Evolutionary conservation across 2,888 invertebrate genomes (phyloP), one percentile per base, ranked within the genome.

Genomic region (Meghimatium bilineatum): DNA sequence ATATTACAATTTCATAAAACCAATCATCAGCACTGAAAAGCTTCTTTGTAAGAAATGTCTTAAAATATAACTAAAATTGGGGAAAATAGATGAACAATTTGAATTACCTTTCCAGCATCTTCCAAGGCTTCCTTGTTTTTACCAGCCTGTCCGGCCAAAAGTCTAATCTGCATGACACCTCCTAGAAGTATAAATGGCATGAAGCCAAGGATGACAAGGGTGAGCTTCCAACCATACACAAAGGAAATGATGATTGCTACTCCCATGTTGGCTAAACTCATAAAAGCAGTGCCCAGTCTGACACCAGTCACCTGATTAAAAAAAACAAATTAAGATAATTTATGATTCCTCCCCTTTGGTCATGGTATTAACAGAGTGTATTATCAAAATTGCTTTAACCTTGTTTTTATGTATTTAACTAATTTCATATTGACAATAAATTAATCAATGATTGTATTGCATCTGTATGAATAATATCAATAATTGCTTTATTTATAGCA

Each of bases 41-140:
- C n/a, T n/a, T n/a, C n/a, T n/a, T n/a, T n/a, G n/a, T n/a, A n/a
- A n/a, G n/a, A n/a, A n/a, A n/a, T n/a, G n/a, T n/a, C n/a, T n/a
- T n/a, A n/a, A n/a, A n/a, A n/a, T n/a, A n/a, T n/a, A n/a, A n/a
- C n/a, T n/a, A n/a, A n/a, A n/a, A n/a, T n/a, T n/a, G n/a, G n/a
- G n/a, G n/a, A n/a, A n/a, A n/a, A n/a, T n/a, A n/a, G n/a, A n/a
- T 49, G 49, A 17, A 49, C 8, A 49, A n/a, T 12, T 17, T 49
- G 17, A 17, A 49, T 74, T 90, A 95, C 95, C 90, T 94, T 94
- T 80, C 95, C 95, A 60, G 95, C 95, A 85, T 94, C 93, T 86
- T 94, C 94, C 92, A 94, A 92, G 5, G 94, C 90, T 66, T 90
- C 92, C 14, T 93, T 93, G 89, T 95, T 94, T 80, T 93, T 85